Percentiles rank a stretch among this genome's conserved stretches.
Conservation (phyloP, 2,797 vertebrate species). For the Luscinia megarhynchos region DNA sequence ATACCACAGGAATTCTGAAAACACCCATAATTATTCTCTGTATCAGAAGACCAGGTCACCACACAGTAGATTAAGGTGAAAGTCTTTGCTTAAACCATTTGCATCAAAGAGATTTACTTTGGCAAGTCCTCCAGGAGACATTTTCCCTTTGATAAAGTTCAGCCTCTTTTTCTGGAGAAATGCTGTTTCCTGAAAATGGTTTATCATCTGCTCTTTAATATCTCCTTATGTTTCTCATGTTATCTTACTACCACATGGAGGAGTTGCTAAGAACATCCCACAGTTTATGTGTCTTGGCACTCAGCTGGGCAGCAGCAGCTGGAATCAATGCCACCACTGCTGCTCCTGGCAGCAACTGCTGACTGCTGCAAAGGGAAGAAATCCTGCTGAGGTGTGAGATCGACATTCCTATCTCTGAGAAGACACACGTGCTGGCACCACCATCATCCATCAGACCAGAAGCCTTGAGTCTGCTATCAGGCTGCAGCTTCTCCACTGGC, state of each 20-base stretch:
- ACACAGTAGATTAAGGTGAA: constrained; percentile 60
- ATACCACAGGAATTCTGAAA: constrained; percentile 57
- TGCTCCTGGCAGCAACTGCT: neutral
- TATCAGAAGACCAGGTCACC: constrained; percentile 60
- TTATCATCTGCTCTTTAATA: constrained; percentile 66
- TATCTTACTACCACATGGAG: constrained; percentile 47
- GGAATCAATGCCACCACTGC: constrained; percentile 48
- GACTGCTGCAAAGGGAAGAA: neutral
- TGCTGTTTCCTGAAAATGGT: constrained; percentile 65
- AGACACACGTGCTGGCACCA: constrained; percentile 46
- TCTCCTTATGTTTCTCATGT: constrained; percentile 51
- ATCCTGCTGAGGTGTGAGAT: neutral
- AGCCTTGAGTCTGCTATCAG: constrained; percentile 22
- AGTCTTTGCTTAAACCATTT: constrained; percentile 53
- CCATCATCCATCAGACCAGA: constrained; percentile 16
- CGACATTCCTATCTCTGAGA: constrained; percentile 10
- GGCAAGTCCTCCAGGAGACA: constrained; percentile 57
- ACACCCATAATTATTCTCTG: constrained; percentile 31
- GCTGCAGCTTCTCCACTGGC: constrained; percentile 13
- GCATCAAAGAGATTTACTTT: constrained; percentile 71
- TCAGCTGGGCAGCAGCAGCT: constrained; percentile 35
- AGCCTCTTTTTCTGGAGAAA: constrained; percentile 36
- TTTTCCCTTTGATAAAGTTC: constrained; percentile 67
- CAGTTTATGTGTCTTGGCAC: constrained; percentile 52
- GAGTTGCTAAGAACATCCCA: constrained; percentile 46